Conservation (phyloP, 2,113 vertebrate species). For the Maylandia zebra region DNA sequence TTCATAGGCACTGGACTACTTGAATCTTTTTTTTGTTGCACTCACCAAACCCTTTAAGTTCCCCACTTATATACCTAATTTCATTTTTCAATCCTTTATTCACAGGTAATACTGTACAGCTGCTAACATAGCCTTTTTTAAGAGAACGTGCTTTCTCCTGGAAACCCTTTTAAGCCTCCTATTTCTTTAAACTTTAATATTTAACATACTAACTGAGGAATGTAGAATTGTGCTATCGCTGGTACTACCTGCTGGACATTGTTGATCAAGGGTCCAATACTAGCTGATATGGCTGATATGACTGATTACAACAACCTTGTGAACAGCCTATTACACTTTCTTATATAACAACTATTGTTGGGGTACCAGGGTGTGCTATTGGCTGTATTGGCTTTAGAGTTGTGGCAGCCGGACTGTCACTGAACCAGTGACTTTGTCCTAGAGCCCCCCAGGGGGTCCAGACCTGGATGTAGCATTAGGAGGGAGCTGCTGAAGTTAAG, state of each 20-base stretch:
- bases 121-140: background rate
- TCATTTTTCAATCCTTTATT: background rate
- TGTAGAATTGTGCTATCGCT: background rate
- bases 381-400: background rate
- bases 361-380: background rate
- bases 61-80: background rate
- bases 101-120: background rate
- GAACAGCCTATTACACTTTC: background rate
- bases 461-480: background rate
- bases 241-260: background rate
- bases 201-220: background rate
- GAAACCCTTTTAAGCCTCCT: background rate
- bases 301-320: background rate
- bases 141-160: background rate
- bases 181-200: background rate
- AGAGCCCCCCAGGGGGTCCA: background rate
- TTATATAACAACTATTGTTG: background rate
- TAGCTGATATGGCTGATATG: background rate
- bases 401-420: background rate
- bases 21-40: background rate
- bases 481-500: background rate
- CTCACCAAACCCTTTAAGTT: background rate
- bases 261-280: background rate
- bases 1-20: background rate
- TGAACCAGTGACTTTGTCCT: background rate